phyloP scores from a whole-genome alignment of 2,113 vertebrate species.

The Epinephelus cyanopodus region DNA sequence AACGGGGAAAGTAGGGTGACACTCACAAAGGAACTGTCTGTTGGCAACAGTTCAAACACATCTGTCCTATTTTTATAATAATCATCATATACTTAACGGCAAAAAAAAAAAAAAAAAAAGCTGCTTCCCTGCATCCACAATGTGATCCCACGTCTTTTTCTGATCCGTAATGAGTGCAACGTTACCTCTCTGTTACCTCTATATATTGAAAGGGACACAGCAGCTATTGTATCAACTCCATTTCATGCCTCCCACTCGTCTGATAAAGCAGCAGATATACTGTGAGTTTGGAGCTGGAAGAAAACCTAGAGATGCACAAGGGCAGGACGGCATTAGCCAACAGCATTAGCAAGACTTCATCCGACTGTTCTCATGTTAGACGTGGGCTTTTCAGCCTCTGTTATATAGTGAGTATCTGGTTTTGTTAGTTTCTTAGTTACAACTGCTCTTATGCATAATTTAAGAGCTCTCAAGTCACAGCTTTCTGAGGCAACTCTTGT shows the following conservation, averaged over 20 bases:
- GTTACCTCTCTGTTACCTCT: conserved; percentile 32
- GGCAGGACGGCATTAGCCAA: not conserved
- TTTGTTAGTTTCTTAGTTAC: conserved; percentile 32
- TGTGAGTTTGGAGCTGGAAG: not conserved
- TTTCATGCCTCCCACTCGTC: conserved; percentile 33
- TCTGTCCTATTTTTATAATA: conserved; percentile 38
- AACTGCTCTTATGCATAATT: conserved; percentile 44
- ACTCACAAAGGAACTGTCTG: conserved; percentile 21
- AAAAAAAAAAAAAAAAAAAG: not conserved
- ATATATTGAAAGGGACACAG: conserved; percentile 15
- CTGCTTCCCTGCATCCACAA: not conserved
- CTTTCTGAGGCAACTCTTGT: conserved; percentile 12
- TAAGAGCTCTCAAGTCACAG: not conserved
- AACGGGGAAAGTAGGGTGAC: conserved; percentile 31
- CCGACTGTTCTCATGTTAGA: not conserved
- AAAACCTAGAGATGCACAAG: conserved; percentile 13
- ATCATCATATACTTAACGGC: conserved; percentile 5
- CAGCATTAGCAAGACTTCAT: conserved; percentile 13
- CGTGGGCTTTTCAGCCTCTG: conserved; percentile 1
- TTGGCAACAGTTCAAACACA: conserved; percentile 48
- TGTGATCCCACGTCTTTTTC: conserved; percentile 1
- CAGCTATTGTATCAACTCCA: conserved; percentile 35
- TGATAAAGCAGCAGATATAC: conserved; percentile 35
- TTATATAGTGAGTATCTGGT: conserved; percentile 14
- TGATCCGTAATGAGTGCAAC: not conserved